phyloP scores from a whole-genome alignment of 2,113 vertebrate genomes.

The Rhizomys pruinosus region DNA sequence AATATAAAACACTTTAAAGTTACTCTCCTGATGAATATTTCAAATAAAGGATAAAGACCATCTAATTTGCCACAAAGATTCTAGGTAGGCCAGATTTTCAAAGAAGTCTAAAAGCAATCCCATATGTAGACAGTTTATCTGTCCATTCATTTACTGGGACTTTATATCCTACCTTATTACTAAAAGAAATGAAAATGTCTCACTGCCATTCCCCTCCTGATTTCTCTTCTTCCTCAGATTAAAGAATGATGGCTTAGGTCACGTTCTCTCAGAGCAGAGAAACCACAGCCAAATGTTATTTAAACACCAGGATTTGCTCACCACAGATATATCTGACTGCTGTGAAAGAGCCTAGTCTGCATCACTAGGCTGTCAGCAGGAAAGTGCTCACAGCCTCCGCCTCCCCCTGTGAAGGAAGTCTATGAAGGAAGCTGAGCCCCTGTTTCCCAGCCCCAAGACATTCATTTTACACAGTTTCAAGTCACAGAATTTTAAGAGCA shows the following conservation, averaged over 20 bases:
- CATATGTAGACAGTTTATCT: slow-evolving; percentile 8
- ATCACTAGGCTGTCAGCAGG: neutral
- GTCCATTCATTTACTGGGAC: neutral
- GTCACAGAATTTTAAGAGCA: slow-evolving; percentile 43
- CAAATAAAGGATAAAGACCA: neutral
- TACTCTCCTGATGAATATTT: neutral
- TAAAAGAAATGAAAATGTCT: slow-evolving; percentile 41
- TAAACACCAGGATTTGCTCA: slow-evolving; percentile 37
- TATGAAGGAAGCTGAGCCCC: neutral
- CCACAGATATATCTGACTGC: neutral
- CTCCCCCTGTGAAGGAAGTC: slow-evolving; percentile 8
- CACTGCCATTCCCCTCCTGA: slow-evolving; percentile 12
- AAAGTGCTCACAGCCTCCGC: neutral
- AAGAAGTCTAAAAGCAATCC: slow-evolving; percentile 40
- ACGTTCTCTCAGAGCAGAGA: slow-evolving; percentile 7
- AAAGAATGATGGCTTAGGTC: slow-evolving; percentile 50
- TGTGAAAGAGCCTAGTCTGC: slow-evolving; percentile 22
- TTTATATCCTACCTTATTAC: slow-evolving; percentile 9
- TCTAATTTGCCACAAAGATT: neutral
- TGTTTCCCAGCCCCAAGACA: neutral
- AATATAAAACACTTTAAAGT: neutral
- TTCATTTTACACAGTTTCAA: neutral
- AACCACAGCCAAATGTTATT: slow-evolving; percentile 1
- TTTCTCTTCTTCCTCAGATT: slow-evolving; percentile 60
- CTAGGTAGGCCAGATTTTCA: neutral